phyloP scores from a whole-genome alignment of 2,113 vertebrate genomes.

The Erythrocercus mccallii region DNA sequence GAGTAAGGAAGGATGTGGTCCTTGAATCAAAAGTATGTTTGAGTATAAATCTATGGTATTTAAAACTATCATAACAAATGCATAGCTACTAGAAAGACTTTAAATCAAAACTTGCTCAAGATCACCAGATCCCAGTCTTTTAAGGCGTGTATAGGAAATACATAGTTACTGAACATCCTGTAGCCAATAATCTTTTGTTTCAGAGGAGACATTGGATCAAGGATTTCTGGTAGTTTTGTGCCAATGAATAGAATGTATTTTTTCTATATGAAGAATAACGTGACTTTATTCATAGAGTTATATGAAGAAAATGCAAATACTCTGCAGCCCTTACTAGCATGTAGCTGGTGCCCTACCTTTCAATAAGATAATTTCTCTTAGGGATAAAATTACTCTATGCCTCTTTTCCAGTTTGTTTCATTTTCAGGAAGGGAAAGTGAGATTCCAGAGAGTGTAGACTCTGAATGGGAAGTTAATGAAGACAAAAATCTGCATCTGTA shows the following conservation, averaged over 20 bases:
- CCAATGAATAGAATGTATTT: neutral
- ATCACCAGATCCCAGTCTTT: neutral
- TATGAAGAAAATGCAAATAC: neutral
- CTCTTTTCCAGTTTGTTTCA: neutral
- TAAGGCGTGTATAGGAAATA: neutral
- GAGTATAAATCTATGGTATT: neutral
- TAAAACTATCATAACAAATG: neutral
- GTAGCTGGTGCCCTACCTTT: neutral
- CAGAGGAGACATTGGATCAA: neutral
- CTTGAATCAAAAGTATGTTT: neutral
- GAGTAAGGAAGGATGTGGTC: neutral
- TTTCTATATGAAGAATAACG: rapidly evolving
- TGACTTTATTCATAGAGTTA: neutral
- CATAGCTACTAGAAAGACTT: neutral
- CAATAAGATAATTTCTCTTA: neutral
- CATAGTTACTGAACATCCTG: neutral
- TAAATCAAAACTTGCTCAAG: neutral
- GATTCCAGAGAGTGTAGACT: neutral
- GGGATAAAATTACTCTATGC: neutral
- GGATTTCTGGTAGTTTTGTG: neutral
- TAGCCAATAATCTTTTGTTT: neutral
- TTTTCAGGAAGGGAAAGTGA: neutral
- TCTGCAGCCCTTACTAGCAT: neutral
- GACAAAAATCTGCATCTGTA: neutral
- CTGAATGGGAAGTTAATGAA: neutral